Conservation (phyloP, 2,797 vertebrate species). For the Craterocephalus amniculus region DNA sequence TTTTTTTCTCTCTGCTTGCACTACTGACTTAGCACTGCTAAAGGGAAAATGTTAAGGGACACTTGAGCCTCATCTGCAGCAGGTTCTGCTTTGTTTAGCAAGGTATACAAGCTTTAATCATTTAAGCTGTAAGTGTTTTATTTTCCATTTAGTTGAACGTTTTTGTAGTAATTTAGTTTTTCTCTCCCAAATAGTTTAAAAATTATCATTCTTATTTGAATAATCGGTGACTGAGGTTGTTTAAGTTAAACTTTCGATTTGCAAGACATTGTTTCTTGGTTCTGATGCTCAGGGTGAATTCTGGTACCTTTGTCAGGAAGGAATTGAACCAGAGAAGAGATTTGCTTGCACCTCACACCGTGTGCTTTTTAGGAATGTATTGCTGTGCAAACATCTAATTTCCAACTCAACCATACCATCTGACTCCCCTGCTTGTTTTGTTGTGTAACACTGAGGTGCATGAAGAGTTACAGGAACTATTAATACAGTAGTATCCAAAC, state of each 20-base stretch:
- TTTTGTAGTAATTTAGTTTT: neutral
- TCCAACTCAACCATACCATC: slow-evolving; percentile 59
- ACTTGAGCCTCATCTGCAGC: slow-evolving; percentile 9
- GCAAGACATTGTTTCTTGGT: slow-evolving; percentile 6
- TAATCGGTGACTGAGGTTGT: slow-evolving; percentile 18
- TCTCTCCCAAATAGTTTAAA: neutral
- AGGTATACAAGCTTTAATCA: slow-evolving; percentile 15
- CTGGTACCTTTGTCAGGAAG: slow-evolving; percentile 20
- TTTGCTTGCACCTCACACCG: slow-evolving; percentile 31
- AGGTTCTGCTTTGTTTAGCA: slow-evolving; percentile 16
- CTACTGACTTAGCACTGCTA: slow-evolving; percentile 34
- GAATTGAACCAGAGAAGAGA: slow-evolving; percentile 41
- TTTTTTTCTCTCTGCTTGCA: slow-evolving; percentile 62
- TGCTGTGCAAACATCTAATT: slow-evolving; percentile 42
- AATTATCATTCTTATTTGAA: neutral
- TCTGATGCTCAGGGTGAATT: slow-evolving; percentile 26
- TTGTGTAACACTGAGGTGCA: slow-evolving; percentile 53
- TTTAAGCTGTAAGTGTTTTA: slow-evolving; percentile 12
- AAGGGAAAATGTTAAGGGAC: slow-evolving; percentile 9
- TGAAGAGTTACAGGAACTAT: slow-evolving; percentile 40
- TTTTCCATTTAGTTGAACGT: neutral
- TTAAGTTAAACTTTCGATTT: slow-evolving; percentile 15
- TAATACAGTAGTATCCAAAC: slow-evolving; percentile 29
- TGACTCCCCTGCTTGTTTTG: slow-evolving; percentile 62
- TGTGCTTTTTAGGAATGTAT: slow-evolving; percentile 26